Evolutionary conservation across 2,888 invertebrate species (phyloP).

Genomic region (Monopis laevigella): DNA sequence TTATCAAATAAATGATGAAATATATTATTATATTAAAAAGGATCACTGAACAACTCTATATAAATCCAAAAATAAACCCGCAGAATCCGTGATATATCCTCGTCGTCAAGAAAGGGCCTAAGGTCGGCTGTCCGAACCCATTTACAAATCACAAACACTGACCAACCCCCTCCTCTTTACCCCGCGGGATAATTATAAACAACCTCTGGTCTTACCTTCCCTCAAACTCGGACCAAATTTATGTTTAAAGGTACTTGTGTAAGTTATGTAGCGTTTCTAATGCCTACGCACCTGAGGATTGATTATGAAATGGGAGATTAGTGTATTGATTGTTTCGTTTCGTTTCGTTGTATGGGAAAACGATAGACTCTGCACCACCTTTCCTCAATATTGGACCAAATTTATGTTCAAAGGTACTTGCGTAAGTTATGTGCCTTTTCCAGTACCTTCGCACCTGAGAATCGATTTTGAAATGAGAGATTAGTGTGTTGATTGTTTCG

Average conservation of each 20-base stretch:
- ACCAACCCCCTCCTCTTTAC: conserved; percentile 33
- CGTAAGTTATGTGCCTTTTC: not conserved
- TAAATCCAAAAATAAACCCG: conserved; percentile 46
- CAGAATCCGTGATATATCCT: conserved; percentile 63
- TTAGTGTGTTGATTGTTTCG: too few relatives aligned
- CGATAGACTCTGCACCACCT: too few relatives aligned
- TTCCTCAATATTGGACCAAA: conserved; percentile 16
- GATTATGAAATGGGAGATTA: too few relatives aligned
- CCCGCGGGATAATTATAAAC: conserved; percentile 41
- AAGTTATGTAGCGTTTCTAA: not conserved
- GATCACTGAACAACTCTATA: conserved; percentile 35
- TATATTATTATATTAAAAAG: too few relatives aligned
- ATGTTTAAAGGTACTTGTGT: not conserved
- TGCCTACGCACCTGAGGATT: too few relatives aligned
- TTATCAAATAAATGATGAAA: too few relatives aligned
- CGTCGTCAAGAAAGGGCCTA: conserved; percentile 49
- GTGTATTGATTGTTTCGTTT: too few relatives aligned
- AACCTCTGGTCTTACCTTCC: conserved; percentile 38
- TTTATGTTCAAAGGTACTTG: conserved; percentile 1
- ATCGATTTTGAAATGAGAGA: too few relatives aligned
- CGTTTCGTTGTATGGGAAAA: too few relatives aligned
- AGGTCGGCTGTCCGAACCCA: conserved; percentile 51
- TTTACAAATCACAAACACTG: conserved; percentile 69
- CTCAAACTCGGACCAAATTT: conserved; percentile 5
- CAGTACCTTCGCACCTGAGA: too few relatives aligned